phyloP scores from a whole-genome alignment of 2,113 vertebrate species.

The Athene noctua region DNA sequence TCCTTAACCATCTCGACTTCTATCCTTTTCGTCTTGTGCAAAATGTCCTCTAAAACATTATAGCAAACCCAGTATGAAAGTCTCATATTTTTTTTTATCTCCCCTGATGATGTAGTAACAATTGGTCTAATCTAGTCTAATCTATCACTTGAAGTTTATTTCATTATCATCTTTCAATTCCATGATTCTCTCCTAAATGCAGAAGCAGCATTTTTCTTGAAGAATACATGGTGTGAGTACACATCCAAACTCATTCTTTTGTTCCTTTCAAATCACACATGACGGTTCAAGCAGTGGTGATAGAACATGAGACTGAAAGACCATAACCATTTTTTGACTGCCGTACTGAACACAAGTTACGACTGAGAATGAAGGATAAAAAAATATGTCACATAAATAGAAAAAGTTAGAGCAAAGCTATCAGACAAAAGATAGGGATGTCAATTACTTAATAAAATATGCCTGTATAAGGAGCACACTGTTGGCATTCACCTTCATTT shows the following conservation, averaged over 20 bases:
- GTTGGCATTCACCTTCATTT: background rate
- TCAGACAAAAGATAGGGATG: background rate
- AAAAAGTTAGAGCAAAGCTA: background rate
- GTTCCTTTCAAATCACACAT: background rate
- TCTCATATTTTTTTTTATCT: background rate
- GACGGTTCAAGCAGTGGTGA: background rate
- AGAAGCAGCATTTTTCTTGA: slow-evolving; percentile 18
- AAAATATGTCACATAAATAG: background rate
- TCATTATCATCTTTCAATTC: background rate
- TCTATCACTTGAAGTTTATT: background rate
- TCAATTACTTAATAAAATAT: background rate
- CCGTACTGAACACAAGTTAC: background rate
- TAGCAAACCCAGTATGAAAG: background rate
- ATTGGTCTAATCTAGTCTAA: background rate
- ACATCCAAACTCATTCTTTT: background rate
- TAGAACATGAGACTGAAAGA: background rate
- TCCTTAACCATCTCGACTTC: background rate
- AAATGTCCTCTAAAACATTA: background rate
- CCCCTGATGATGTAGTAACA: background rate
- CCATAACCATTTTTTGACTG: background rate
- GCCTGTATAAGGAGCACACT: background rate
- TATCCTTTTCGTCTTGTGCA: background rate
- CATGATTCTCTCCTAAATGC: background rate
- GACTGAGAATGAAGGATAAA: background rate
- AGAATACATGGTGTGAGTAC: background rate